Evolutionary conservation across 2,888 invertebrate species (phyloP).

Genomic region (Ennomos quercinarius): DNA sequence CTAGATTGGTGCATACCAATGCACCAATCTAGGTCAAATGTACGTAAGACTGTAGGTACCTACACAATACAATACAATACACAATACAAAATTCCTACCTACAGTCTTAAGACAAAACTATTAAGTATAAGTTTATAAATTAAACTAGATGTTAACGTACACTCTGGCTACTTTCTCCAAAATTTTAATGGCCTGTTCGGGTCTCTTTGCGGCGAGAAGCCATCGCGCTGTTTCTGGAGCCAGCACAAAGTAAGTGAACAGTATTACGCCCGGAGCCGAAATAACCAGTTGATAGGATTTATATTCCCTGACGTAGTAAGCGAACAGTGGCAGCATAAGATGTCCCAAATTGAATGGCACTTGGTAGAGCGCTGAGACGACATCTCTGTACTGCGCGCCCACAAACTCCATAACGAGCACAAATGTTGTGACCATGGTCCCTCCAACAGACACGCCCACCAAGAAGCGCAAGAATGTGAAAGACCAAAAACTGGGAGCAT

Average conservation of each 20-base stretch:
- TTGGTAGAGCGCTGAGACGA: constrained; percentile 88
- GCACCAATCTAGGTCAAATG: too few relatives aligned
- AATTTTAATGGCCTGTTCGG: constrained; percentile 87
- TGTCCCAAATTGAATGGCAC: constrained; percentile 89
- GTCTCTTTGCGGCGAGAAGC: constrained; percentile 89
- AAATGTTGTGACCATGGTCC: constrained; percentile 89
- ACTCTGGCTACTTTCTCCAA: constrained; percentile 87
- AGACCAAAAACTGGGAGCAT: constrained; percentile 85
- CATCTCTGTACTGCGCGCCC: constrained; percentile 83
- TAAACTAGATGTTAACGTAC: constrained; percentile 44
- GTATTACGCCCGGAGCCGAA: constrained; percentile 84
- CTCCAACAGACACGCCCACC: constrained; percentile 91
- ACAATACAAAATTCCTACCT: too few relatives aligned
- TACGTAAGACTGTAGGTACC: too few relatives aligned
- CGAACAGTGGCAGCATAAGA: constrained; percentile 86
- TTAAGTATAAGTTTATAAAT: too few relatives aligned
- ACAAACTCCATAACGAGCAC: constrained; percentile 88
- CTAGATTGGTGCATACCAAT: too few relatives aligned
- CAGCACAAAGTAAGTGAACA: constrained; percentile 88
- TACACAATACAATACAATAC: too few relatives aligned
- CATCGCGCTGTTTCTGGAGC: constrained; percentile 93
- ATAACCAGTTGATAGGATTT: constrained; percentile 87
- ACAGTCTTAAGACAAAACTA: too few relatives aligned
- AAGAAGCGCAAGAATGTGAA: constrained; percentile 90
- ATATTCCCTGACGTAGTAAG: constrained; percentile 88